Percentiles rank a stretch among this genome's conserved stretches.
phyloP scores from a whole-genome alignment of 2,888 invertebrate species.

The Ochropleura leucogaster region DNA sequence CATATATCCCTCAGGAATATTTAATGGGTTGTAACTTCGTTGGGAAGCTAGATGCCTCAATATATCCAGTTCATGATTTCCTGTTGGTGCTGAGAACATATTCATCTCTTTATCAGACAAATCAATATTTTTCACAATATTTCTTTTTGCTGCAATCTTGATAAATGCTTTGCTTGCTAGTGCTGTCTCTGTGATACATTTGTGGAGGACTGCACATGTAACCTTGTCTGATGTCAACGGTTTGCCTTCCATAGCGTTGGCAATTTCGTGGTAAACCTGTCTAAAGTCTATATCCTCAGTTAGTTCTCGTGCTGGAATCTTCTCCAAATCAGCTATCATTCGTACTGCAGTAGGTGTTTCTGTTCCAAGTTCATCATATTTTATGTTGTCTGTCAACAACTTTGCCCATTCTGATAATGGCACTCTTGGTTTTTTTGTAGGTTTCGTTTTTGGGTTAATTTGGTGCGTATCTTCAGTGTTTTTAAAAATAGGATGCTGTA shows the following conservation, averaged over 20 bases:
- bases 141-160: slow-evolving; percentile 67
- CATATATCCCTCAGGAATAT: slow-evolving; percentile 71
- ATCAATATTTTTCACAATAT: slow-evolving; percentile 71
- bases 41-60: slow-evolving; percentile 75
- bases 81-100: slow-evolving; percentile 70
- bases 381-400: slow-evolving; percentile 74
- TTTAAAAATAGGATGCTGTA: slow-evolving; percentile 48
- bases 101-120: slow-evolving; percentile 68
- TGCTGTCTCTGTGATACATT: slow-evolving; percentile 77
- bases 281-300: slow-evolving; percentile 80
- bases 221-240: slow-evolving; percentile 70
- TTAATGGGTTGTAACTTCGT: slow-evolving; percentile 80
- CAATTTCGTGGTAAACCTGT: slow-evolving; percentile 79
- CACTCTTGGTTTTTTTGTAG: no score
- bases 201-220: slow-evolving; percentile 69
- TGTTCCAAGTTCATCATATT: slow-evolving; percentile 76
- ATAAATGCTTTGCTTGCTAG: slow-evolving; percentile 79
- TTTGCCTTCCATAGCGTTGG: slow-evolving; percentile 85
- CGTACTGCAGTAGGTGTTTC: slow-evolving; percentile 80
- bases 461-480: slow-evolving; percentile 11
- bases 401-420: slow-evolving; percentile 78
- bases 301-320: slow-evolving; percentile 71
- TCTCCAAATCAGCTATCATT: slow-evolving; percentile 82
- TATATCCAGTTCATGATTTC: slow-evolving; percentile 70
- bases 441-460: background rate